Evolutionary conservation across 2,113 vertebrate species (phyloP).

Genomic region (Penelope pileata): DNA sequence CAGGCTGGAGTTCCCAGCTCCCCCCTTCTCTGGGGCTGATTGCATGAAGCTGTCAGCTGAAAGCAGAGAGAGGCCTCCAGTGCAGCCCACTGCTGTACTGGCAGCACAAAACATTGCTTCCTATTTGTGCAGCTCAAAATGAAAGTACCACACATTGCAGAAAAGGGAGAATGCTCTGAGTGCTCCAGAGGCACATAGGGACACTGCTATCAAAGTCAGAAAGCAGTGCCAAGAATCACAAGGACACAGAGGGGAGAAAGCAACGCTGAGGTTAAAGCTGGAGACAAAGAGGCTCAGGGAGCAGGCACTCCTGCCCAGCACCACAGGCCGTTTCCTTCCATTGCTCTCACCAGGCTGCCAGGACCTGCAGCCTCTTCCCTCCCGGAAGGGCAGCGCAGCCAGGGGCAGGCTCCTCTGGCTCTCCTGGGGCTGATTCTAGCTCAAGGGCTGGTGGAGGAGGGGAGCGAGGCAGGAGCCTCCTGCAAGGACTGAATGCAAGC

Average conservation of each 20-base stretch:
- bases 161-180: neutral
- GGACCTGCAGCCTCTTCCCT: slow-evolving; percentile 35
- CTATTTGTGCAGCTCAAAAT: neutral
- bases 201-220: neutral
- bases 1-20: neutral
- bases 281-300: slow-evolving; percentile 40
- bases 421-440: neutral
- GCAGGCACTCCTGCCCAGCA: neutral
- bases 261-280: neutral
- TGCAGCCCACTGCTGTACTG: neutral
- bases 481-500: neutral
- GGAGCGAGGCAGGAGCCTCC: neutral
- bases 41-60: neutral
- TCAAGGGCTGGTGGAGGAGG: neutral
- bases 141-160: neutral
- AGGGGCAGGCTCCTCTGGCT: neutral
- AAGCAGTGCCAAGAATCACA: slow-evolving; percentile 40
- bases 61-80: neutral
- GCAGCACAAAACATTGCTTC: neutral
- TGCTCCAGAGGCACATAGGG: neutral
- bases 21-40: neutral
- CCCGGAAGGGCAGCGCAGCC: neutral
- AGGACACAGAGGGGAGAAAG: neutral
- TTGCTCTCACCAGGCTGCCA: slow-evolving; percentile 7
- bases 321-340: slow-evolving; percentile 68